phyloP scores from a whole-genome alignment of 1,140 invertebrate genomes.

The Ceratosolen fusciceps region DNA sequence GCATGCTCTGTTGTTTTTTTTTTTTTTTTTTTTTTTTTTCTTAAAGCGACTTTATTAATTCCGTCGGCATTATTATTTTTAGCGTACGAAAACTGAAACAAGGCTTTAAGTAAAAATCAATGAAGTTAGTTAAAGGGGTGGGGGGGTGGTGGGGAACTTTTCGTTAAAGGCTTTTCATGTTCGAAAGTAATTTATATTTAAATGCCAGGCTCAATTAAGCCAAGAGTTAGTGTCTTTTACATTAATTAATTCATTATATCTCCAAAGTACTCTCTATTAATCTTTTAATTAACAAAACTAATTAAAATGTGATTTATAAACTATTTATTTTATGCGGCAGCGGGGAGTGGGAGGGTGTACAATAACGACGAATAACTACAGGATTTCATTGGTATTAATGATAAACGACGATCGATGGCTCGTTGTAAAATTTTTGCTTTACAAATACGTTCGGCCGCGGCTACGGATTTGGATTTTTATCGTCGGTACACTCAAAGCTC shows the following conservation, averaged over 20 bases:
- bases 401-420: no score
- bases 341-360: no score
- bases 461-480: no score
- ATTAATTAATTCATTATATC: constrained; percentile 14
- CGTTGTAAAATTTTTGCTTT: no score
- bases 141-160: constrained; percentile 19
- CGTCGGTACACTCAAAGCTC: no score
- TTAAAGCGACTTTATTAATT: neutral
- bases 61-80: neutral
- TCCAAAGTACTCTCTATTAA: neutral
- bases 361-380: no score
- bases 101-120: constrained; percentile 23
- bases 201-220: constrained; percentile 39
- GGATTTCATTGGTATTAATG: no score
- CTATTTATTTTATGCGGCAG: no score
- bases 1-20: no score
- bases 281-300: neutral
- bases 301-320: neutral
- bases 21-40: no score
- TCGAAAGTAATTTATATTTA: constrained; percentile 43
- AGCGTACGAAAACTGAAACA: neutral
- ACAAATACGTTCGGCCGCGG: no score
- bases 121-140: neutral
- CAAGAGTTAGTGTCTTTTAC: constrained; percentile 1
- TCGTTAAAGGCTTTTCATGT: constrained; percentile 36